Conservation (phyloP, 37 sponge, comb jelly and placozoan species). For the Oscarella lobularis region DNA sequence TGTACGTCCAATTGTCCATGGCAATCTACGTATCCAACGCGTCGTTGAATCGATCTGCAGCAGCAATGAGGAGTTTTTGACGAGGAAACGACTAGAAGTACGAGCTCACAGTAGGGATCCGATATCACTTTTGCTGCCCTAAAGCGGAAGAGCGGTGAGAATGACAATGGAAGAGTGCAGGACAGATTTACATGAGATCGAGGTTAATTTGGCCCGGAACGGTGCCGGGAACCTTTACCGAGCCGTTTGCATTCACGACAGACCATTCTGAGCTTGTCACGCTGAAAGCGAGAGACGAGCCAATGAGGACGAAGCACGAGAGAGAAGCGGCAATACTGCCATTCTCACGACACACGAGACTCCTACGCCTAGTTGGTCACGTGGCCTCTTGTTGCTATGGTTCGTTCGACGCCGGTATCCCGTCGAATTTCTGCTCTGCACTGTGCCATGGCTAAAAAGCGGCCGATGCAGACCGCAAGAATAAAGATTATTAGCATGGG, state of each 20-base stretch:
- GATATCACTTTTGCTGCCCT: constrained; percentile 43
- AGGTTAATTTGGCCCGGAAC: constrained; percentile 79
- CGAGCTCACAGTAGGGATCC: constrained; percentile 67
- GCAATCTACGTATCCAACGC: constrained; percentile 45
- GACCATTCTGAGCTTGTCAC: no score
- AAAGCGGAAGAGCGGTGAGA: neutral
- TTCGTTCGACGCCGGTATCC: no score
- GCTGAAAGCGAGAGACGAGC: no score
- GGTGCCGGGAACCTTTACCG: constrained; percentile 9
- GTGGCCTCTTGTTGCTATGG: no score
- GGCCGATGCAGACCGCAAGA: constrained; percentile 7
- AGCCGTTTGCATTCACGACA: neutral
- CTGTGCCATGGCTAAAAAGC: neutral
- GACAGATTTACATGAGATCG: constrained; percentile 43
- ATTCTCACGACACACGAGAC: no score
- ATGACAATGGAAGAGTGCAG: neutral
- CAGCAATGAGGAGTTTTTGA: neutral
- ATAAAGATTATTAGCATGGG: constrained; percentile 83
- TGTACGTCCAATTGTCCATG: constrained; percentile 49
- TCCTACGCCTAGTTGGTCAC: no score
- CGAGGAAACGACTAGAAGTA: neutral
- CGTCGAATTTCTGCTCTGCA: no score
- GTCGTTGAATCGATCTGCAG: constrained; percentile 56
- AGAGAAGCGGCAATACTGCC: no score
- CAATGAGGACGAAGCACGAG: no score